Conservation (phyloP, 92 coral and sea anemone genomes). For the Zoanthus gigantus region DNA sequence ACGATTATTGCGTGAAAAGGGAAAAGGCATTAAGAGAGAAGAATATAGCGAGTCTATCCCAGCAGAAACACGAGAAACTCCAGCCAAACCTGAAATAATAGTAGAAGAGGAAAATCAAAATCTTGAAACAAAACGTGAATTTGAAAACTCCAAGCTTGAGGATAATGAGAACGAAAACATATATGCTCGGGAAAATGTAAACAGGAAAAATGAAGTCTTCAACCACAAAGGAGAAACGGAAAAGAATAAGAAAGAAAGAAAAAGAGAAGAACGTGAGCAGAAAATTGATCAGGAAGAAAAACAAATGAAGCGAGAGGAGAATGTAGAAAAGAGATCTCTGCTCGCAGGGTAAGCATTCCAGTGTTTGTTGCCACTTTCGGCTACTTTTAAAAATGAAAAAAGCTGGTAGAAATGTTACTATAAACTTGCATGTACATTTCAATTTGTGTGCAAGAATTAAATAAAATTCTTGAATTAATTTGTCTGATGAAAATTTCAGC, state of each 20-base stretch:
- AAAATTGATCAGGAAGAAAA: neutral
- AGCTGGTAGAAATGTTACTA: too few species aligned
- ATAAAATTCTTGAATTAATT: too few species aligned
- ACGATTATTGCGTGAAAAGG: neutral
- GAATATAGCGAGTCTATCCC: neutral
- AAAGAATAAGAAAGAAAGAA: neutral
- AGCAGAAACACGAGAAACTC: neutral
- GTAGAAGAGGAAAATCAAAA: neutral
- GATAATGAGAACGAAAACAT: neutral
- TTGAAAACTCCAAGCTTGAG: neutral
- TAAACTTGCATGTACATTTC: too few species aligned
- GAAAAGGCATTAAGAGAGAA: neutral
- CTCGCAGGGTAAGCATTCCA: too few species aligned
- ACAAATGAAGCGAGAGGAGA: neutral
- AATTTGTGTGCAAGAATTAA: too few species aligned
- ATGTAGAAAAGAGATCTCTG: neutral
- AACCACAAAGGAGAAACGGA: neutral
- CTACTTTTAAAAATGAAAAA: too few species aligned
- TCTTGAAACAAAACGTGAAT: neutral
- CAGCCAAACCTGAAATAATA: neutral
- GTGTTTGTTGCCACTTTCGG: too few species aligned
- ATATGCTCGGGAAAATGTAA: neutral
- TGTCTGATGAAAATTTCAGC: too few species aligned
- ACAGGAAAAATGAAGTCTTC: neutral
- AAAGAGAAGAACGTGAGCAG: neutral